Evolutionary conservation across 2,888 invertebrate genomes (phyloP).

Genomic region (Andrena camellia): DNA sequence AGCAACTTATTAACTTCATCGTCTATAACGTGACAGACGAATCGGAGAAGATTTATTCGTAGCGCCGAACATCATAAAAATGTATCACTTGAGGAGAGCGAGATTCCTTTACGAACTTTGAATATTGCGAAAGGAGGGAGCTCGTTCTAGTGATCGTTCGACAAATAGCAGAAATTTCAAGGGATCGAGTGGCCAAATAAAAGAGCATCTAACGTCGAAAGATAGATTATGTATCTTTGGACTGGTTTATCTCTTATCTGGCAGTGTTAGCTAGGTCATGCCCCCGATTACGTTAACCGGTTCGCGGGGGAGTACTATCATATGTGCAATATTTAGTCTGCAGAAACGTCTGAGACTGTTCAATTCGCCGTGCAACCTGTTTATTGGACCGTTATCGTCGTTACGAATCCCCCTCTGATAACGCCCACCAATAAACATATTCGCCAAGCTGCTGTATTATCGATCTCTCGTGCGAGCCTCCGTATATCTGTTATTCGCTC

Average conservation of each 20-base stretch:
- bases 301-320: neutral
- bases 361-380: neutral
- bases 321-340: neutral
- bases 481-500: neutral
- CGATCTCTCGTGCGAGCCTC: neutral
- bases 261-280: slow-evolving; percentile 27
- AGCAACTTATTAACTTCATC: too few species aligned
- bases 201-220: neutral
- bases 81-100: too few species aligned
- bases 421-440: neutral
- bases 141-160: too few species aligned
- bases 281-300: slow-evolving; percentile 16
- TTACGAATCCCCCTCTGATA: too few species aligned
- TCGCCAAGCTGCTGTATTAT: neutral
- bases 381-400: too few species aligned
- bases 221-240: neutral
- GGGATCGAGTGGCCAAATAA: too few species aligned
- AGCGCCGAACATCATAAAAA: too few species aligned
- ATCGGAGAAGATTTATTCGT: too few species aligned
- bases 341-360: neutral
- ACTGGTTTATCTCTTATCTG: neutral
- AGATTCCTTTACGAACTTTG: too few species aligned
- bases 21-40: too few species aligned
- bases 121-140: too few species aligned
- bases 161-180: too few species aligned